Evolutionary conservation across 2,797 vertebrate genomes (phyloP), one percentile per base, ranked within the genome.

Genomic region (Cuculus canorus): DNA sequence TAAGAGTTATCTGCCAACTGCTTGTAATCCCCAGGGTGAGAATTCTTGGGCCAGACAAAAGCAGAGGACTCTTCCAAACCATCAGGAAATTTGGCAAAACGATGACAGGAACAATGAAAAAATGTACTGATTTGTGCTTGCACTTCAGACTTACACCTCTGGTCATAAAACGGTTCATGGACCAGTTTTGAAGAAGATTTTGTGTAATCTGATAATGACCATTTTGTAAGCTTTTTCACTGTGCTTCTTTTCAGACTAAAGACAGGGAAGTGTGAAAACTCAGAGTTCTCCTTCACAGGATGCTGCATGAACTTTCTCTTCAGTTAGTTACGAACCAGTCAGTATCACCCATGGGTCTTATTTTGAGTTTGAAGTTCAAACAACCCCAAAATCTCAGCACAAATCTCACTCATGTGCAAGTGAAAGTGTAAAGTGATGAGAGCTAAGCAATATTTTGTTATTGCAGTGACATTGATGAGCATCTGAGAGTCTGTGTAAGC

Each of bases 11-110:
- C 64, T 92, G 77, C 70, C 73, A 95, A 50, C n/a, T 82, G 48
- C 45, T 93, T 86, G 70, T 86, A 91, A 88, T 92, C 85, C 63
- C 10, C 52, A 56, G 82, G 87, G 91, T 82, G 82, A 88, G 86
- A 92, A 77, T 72, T 70, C 64, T 64, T 93, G 59, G 64, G 70
- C 72, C 68, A 94, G 80, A 90, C 17, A 75, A 59, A 86, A 90
- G 80, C 1, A 2, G 60, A 91, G 45, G 50, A 19, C 45, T 95
- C 43, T 81, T 96, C 87, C 90, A 96, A 92, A 37, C 66, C 77
- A 53, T 77, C 72, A 79, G 75, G 24, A 91, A 84, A 77, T 70
- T 91, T 94, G 88, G 90, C 80, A 95, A 76, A 73, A 73, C 1
- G 5, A 84, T 88, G 70, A 82, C 60, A 90, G 17, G n/a, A 86